Evolutionary conservation across 2,113 vertebrate genomes (phyloP).

Genomic region (Ochotona curzoniae): DNA sequence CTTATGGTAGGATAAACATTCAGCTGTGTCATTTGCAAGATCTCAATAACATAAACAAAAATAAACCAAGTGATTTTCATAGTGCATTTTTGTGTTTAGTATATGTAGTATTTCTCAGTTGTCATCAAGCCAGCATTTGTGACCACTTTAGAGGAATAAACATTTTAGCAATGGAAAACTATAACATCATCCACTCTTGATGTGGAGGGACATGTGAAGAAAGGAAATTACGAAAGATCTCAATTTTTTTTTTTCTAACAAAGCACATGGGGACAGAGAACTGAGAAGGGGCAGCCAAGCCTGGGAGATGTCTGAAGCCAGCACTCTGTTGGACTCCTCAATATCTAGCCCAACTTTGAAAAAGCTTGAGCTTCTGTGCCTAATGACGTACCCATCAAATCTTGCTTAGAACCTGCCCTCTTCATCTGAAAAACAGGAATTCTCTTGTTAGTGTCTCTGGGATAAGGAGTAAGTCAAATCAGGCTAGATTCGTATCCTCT

Average conservation of each 20-base stretch:
- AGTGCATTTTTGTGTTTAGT: slow-evolving; percentile 81
- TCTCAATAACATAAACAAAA: slow-evolving; percentile 84
- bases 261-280: not conserved
- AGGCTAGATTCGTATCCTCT: not conserved
- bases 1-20: slow-evolving; percentile 88
- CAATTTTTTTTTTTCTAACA: not conserved
- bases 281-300: not conserved
- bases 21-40: slow-evolving; percentile 87
- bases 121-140: slow-evolving; percentile 83
- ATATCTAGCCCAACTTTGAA: not conserved
- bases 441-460: not conserved
- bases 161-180: slow-evolving; percentile 80
- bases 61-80: slow-evolving; percentile 84
- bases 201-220: slow-evolving; percentile 56
- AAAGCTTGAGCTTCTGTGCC: not conserved
- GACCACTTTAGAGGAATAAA: slow-evolving; percentile 76
- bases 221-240: slow-evolving; percentile 71
- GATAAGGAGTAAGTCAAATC: slow-evolving; percentile 25
- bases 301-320: not conserved
- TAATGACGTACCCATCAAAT: not conserved
- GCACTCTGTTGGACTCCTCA: not conserved
- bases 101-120: slow-evolving; percentile 77
- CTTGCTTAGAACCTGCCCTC: not conserved
- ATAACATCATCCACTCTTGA: slow-evolving; percentile 72
- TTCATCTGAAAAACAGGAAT: not conserved